Percentiles rank a stretch among this genome's conserved stretches.
Evolutionary conservation across 2,888 invertebrate species (phyloP).

Genomic region (Rosalia funebris): DNA sequence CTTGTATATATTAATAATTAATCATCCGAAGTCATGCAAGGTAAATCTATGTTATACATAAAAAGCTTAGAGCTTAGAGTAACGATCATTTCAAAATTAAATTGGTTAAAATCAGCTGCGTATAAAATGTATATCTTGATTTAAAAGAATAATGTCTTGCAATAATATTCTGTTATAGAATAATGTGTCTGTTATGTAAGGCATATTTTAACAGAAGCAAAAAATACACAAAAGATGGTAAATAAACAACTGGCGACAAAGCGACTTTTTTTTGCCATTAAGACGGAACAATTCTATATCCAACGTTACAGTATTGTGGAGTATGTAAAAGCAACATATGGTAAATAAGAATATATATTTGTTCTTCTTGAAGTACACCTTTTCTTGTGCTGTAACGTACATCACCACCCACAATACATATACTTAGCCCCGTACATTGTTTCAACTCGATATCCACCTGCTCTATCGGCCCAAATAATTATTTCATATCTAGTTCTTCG

Average conservation of each 20-base stretch:
- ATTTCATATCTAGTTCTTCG: constrained; percentile 28
- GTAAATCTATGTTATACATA: too few species aligned
- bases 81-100: too few species aligned
- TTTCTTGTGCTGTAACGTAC: constrained; percentile 42
- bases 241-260: not conserved
- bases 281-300: constrained; percentile 8
- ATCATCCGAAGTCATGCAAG: too few species aligned
- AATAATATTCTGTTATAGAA: too few species aligned
- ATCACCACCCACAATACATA: constrained; percentile 45
- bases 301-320: constrained; percentile 11
- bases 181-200: too few species aligned
- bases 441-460: constrained; percentile 44
- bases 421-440: constrained; percentile 42
- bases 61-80: too few species aligned
- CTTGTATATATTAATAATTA: too few species aligned
- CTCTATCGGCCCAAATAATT: constrained; percentile 41
- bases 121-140: too few species aligned
- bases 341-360: constrained; percentile 49
- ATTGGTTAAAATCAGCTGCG: too few species aligned
- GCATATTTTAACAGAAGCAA: too few species aligned
- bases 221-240: too few species aligned
- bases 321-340: constrained; percentile 42
- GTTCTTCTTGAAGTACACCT: constrained; percentile 50
- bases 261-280: not conserved
- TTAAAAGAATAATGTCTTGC: too few species aligned